Evolutionary conservation across 2,113 vertebrate species (phyloP).

Genomic region (Holacanthus passer): DNA sequence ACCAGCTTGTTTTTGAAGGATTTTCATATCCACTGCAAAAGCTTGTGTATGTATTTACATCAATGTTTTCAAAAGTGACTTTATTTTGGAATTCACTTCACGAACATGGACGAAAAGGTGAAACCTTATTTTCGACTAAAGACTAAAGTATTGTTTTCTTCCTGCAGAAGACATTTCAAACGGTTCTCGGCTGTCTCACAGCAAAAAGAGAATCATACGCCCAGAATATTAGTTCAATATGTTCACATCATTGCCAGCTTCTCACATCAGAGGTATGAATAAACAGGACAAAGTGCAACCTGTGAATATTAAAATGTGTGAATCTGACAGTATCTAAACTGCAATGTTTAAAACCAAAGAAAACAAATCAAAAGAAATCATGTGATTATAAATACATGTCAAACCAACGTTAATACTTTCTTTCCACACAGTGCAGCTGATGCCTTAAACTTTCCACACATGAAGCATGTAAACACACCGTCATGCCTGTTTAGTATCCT

Average conservation of each 20-base stretch:
- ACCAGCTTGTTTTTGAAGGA: neutral
- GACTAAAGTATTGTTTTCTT: neutral
- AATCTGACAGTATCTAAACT: slow-evolving; percentile 21
- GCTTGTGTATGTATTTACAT: neutral
- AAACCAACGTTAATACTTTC: slow-evolving; percentile 23
- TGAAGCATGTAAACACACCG: slow-evolving; percentile 70
- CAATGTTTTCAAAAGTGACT: neutral
- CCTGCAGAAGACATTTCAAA: slow-evolving; percentile 1
- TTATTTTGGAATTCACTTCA: neutral
- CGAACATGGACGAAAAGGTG: neutral
- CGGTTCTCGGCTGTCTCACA: neutral
- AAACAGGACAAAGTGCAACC: slow-evolving; percentile 41
- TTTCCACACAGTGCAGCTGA: slow-evolving; percentile 43
- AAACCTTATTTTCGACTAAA: neutral
- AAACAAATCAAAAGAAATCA: slow-evolving; percentile 29
- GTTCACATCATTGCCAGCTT: slow-evolving; percentile 24
- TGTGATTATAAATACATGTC: neutral
- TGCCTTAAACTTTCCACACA: slow-evolving; percentile 29
- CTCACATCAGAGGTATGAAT: slow-evolving; percentile 38
- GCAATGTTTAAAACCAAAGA: neutral
- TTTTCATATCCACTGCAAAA: slow-evolving; percentile 1
- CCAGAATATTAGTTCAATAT: slow-evolving; percentile 40
- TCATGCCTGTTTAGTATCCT: slow-evolving; percentile 71
- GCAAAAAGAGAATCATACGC: slow-evolving; percentile 26
- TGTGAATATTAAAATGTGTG: slow-evolving; percentile 47